phyloP scores from a whole-genome alignment of 53 echinoderm and acorn worm genomes.

The Luidia sarsii region DNA sequence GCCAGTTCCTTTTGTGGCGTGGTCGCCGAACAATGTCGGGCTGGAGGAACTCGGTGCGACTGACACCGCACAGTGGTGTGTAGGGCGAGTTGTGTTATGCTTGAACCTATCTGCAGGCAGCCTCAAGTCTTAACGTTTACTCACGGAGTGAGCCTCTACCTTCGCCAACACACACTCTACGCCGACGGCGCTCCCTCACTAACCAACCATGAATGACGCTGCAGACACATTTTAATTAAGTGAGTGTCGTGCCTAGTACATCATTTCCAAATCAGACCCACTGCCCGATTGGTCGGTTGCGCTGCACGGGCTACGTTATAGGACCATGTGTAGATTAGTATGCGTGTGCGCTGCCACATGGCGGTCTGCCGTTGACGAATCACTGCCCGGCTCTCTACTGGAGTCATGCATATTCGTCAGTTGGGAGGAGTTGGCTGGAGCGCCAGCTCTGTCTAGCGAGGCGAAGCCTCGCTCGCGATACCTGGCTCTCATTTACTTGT shows the following conservation, averaged over 20 bases:
- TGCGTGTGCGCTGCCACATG: conserved; percentile 41
- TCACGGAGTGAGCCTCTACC: too few species aligned
- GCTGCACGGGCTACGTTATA: conserved; percentile 2
- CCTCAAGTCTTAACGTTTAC: conserved; percentile 18
- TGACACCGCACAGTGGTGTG: conserved; percentile 37
- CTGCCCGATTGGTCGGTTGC: conserved; percentile 28
- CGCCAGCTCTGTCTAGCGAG: neutral
- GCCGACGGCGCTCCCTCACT: conserved; percentile 56
- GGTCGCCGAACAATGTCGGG: conserved; percentile 48
- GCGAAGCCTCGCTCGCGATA: neutral
- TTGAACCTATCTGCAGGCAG: conserved; percentile 44
- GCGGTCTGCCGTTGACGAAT: conserved; percentile 14
- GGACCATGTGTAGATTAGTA: conserved; percentile 33
- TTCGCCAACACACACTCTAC: conserved; percentile 17
- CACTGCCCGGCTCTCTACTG: neutral
- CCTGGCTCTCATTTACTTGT: conserved; percentile 28
- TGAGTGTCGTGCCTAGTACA: conserved; percentile 75
- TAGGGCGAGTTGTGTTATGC: conserved; percentile 37
- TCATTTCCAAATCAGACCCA: conserved; percentile 57
- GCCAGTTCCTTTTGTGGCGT: conserved; percentile 35
- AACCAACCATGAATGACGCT: conserved; percentile 72
- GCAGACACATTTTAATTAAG: conserved; percentile 91
- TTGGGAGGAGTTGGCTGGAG: neutral
- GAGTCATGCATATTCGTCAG: conserved; percentile 29
- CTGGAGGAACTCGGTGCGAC: conserved; percentile 4